phyloP scores from a whole-genome alignment of 2,888 invertebrate genomes.

The Ormyrus pomaceus region DNA sequence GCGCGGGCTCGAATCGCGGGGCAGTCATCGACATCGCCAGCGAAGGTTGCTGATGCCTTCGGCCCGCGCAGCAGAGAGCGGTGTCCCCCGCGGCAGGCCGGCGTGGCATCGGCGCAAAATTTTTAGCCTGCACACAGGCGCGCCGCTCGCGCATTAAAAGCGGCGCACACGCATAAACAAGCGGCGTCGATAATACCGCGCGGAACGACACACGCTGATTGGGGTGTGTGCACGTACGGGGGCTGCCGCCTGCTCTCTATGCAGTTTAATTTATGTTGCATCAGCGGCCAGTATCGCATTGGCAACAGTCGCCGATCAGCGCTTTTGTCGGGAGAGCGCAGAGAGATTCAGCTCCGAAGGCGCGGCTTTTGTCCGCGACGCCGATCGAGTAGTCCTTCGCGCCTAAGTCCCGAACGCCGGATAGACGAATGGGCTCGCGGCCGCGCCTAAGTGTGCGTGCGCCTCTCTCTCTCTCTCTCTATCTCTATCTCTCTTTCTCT shows the following conservation, averaged over 20 bases:
- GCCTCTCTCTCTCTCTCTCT: neutral
- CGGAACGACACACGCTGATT: constrained; percentile 21
- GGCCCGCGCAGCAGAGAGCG: no score
- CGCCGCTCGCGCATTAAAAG: no score
- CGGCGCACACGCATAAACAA: constrained; percentile 6
- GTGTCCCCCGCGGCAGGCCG: no score
- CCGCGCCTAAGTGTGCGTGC: constrained; percentile 1
- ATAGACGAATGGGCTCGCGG: constrained; percentile 20
- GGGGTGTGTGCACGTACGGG: constrained; percentile 26
- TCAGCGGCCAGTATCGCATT: constrained; percentile 51
- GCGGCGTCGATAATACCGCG: constrained; percentile 48
- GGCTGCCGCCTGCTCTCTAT: constrained; percentile 37
- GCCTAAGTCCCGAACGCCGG: constrained; percentile 1
- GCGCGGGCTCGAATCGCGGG: neutral
- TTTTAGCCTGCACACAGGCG: no score
- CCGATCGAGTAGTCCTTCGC: constrained; percentile 2
- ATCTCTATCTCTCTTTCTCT: no score
- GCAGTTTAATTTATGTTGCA: constrained; percentile 58
- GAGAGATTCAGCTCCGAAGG: no score
- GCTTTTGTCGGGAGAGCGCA: constrained; percentile 21
- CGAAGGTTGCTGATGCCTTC: no score
- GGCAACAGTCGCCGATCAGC: constrained; percentile 39
- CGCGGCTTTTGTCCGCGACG: neutral
- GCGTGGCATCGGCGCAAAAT: no score
- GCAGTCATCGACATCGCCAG: no score